Conservation (phyloP, 1,140 invertebrate genomes). For the Lucilia cuprina region DNA sequence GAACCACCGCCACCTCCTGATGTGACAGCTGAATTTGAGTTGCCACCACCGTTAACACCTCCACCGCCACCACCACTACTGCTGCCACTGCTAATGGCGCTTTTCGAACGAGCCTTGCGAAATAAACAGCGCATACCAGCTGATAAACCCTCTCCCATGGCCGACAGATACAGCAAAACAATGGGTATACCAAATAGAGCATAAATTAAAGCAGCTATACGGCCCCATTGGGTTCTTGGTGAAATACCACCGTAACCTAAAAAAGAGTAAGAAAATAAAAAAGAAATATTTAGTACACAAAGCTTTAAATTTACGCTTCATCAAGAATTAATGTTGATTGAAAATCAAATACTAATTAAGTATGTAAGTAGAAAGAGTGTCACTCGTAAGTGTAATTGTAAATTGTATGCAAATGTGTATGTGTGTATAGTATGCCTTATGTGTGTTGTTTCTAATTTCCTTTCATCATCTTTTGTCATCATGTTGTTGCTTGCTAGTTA, state of each 20-base stretch:
- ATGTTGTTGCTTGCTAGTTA: background rate
- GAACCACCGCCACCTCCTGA: constrained; percentile 34
- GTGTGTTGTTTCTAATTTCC: constrained; percentile 8
- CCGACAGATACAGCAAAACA: constrained; percentile 88
- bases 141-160: constrained; percentile 77
- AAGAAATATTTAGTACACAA: background rate
- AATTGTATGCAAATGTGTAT: background rate
- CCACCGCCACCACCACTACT: constrained; percentile 44
- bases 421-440: background rate
- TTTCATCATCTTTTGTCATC: constrained; percentile 8
- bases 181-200: constrained; percentile 89
- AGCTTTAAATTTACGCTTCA: background rate
- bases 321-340: background rate
- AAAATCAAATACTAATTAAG: constrained; percentile 24
- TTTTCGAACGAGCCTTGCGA: constrained; percentile 49
- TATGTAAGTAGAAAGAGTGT: background rate
- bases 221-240: constrained; percentile 86
- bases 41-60: constrained; percentile 39
- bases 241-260: constrained; percentile 91
- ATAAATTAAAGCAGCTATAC: constrained; percentile 86
- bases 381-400: background rate
- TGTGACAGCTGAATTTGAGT: background rate
- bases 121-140: constrained; percentile 60
- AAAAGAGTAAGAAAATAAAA: constrained; percentile 5
- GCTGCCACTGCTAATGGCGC: constrained; percentile 38